Evolutionary conservation across 1,140 invertebrate genomes (phyloP), one percentile per base, ranked within the genome.

Genomic region (Asobara japonica): DNA sequence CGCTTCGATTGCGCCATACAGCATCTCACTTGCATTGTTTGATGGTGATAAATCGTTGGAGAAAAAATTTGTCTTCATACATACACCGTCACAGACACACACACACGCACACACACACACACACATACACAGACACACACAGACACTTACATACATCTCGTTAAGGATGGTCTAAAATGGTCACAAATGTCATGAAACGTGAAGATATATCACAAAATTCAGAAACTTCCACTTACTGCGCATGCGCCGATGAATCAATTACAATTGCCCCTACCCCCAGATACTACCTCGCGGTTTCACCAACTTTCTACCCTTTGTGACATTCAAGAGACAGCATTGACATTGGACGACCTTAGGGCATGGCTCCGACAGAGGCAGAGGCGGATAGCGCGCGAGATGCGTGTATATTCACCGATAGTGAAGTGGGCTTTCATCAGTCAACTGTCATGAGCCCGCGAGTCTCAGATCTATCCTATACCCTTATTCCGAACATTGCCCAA

Each of bases 341-440:
- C 51, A 27, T 56, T 5, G 25, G 51, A 56, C 45, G 45, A 8
- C 51, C 51, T 56, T 56, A 56, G 51, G 51, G 8, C 13, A 56
- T 56, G 51, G 18, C 11, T 56, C 25, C 25, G 51, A 56, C 22
- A 22, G 20, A 25, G 8, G 51, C 5, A 56, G 18, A 56, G 51
- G 8, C 51, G 11, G 20, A 3, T 56, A 56, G 5, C 22, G 3
- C 10, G 51, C n/a, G 36, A 38, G 36, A 10, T 56, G 51, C 51
- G 25, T 36, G 27, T 51, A 16, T 51, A 41, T 30, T 31, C 61
- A 18, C 65, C 60, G 27, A 25, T 41, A 67, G 38, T 38, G 41
- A 67, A 65, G 67, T 74, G 67, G 75, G 71, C 65, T 76, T 77
- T 78, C 79, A 77, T 80, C 78, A 74, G 75, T 79, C 79, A 79